Evolutionary conservation across 2,888 invertebrate species (phyloP).

Genomic region (Gymnosoma rotundatum): DNA sequence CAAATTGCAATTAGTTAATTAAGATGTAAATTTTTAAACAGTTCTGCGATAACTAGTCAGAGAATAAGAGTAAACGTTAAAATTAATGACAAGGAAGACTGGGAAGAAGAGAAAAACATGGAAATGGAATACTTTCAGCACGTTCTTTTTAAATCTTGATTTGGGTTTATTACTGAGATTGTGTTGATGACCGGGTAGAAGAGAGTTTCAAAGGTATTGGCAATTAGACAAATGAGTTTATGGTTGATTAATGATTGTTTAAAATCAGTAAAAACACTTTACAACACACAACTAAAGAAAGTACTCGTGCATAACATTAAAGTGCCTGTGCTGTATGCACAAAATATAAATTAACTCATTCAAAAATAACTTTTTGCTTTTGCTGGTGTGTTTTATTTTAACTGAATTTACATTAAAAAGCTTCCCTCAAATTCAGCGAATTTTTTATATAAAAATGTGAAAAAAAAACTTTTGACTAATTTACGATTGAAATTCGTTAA

Average conservation of each 20-base stretch:
- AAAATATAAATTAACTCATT: slow-evolving; percentile 17
- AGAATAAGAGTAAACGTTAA: too few species aligned
- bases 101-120: background rate
- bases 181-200: background rate
- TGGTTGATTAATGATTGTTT: slow-evolving; percentile 60
- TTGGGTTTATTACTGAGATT: background rate
- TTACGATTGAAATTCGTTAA: too few species aligned
- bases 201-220: slow-evolving; percentile 17
- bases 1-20: too few species aligned
- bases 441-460: too few species aligned
- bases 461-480: too few species aligned
- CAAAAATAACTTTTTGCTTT: too few species aligned
- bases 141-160: background rate
- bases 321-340: background rate
- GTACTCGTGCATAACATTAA: background rate
- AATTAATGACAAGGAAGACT: too few species aligned
- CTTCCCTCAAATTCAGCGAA: too few species aligned
- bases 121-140: slow-evolving; percentile 22
- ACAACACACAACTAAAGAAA: slow-evolving; percentile 17
- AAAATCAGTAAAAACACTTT: slow-evolving; percentile 51
- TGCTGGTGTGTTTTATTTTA: slow-evolving; percentile 2
- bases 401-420: background rate
- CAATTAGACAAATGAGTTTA: slow-evolving; percentile 59
- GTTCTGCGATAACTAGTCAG: too few species aligned
- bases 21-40: too few species aligned